A percentile compares a stretch with the other conserved stretches of the same genome.
phyloP scores from a whole-genome alignment of 2,888 invertebrate species.

The Aromia moschata region DNA sequence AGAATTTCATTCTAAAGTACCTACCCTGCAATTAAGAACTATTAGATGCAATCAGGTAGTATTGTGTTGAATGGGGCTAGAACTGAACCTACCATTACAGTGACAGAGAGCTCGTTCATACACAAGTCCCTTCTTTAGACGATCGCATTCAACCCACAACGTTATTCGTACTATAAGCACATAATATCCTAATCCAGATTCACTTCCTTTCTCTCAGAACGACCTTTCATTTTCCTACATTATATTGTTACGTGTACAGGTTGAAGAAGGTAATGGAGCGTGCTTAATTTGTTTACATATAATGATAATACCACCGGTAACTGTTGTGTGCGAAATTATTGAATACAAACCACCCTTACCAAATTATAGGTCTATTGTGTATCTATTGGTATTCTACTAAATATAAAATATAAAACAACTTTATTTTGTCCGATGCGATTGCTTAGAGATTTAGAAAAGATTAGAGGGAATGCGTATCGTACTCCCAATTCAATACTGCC shows the following conservation, averaged over 20 bases:
- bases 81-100: constrained; percentile 25
- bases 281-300: constrained; percentile 8
- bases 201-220: constrained; percentile 8
- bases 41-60: constrained; percentile 28
- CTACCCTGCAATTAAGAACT: constrained; percentile 26
- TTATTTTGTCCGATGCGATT: no score
- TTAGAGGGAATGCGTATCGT: no score
- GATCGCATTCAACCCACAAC: constrained; percentile 12
- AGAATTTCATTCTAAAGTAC: constrained; percentile 11
- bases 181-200: constrained; percentile 14
- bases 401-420: no score
- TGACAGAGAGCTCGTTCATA: constrained; percentile 19
- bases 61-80: constrained; percentile 22
- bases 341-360: no score
- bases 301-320: neutral
- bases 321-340: no score
- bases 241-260: constrained; percentile 12
- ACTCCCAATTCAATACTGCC: no score
- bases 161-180: constrained; percentile 2
- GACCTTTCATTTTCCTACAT: neutral
- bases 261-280: constrained; percentile 16
- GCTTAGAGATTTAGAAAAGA: no score
- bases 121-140: constrained; percentile 5
- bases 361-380: no score
- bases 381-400: no score